These are phyloP conservation scores for Dasyprocta punctata DNA, from an alignment of 2,113 vertebrate genomes.

Conservation along the genomic window DNA sequence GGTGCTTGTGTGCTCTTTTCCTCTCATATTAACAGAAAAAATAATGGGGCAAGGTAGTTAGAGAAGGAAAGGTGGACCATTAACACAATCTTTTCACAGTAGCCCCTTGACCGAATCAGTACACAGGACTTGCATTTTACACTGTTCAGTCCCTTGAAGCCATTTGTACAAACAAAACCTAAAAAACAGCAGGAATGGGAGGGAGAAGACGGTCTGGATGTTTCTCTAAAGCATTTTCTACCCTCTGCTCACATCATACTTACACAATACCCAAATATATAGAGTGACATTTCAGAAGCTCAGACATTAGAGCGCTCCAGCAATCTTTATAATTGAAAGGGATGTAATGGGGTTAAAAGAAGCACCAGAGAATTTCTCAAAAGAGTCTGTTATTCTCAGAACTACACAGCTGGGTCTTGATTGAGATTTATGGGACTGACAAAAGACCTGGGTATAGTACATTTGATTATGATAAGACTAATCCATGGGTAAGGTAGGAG, in stretches of 20 bases:
- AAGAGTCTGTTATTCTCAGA: neutral
- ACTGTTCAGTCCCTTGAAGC: neutral
- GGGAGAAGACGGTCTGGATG: neutral
- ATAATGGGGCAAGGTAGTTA: neutral
- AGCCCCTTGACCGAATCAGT: neutral
- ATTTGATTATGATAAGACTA: neutral
- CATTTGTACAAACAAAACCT: neutral
- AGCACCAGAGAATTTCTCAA: neutral
- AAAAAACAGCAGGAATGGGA: neutral
- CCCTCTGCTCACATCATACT: neutral
- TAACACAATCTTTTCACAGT: neutral
- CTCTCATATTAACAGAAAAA: neutral
- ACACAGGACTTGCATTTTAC: neutral
- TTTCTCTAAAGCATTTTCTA: neutral
- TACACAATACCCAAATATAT: fast-evolving
- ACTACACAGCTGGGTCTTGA: neutral
- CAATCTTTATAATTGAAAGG: neutral
- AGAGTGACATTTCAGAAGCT: neutral
- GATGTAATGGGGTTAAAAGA: neutral
- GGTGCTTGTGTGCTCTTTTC: neutral
- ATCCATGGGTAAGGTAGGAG: neutral
- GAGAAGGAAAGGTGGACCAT: neutral
- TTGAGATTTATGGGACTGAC: neutral
- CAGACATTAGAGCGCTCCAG: neutral
- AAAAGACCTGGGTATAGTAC: neutral